phyloP scores from a whole-genome alignment of 1,140 invertebrate genomes.

The Elymnias hypermnestra region DNA sequence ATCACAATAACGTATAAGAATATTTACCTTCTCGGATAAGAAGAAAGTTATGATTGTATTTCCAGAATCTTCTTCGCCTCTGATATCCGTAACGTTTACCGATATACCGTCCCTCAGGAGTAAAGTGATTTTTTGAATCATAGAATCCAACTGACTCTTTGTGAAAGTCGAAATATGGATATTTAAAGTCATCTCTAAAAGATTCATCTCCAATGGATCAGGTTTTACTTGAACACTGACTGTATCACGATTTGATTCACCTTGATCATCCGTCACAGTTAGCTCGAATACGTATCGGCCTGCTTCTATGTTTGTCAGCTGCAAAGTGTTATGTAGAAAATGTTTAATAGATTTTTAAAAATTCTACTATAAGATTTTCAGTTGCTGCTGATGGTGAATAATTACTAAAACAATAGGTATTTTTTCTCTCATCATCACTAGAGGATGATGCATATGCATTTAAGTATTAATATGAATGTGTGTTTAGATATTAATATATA shows the following conservation, averaged over 20 bases:
- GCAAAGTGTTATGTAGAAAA: too few relatives aligned
- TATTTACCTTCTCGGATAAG: slow-evolving; percentile 59
- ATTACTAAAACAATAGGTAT: too few relatives aligned
- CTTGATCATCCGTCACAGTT: slow-evolving; percentile 93
- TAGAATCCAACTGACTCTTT: slow-evolving; percentile 83
- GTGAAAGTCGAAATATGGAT: slow-evolving; percentile 84
- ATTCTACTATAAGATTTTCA: too few relatives aligned
- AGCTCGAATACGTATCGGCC: slow-evolving; percentile 93
- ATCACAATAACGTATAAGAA: too few relatives aligned
- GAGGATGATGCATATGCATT: too few relatives aligned
- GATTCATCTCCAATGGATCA: slow-evolving; percentile 84
- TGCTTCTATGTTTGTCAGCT: slow-evolving; percentile 89
- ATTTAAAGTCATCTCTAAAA: slow-evolving; percentile 89
- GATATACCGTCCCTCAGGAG: slow-evolving; percentile 82
- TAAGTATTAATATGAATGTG: too few relatives aligned
- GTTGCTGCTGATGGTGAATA: too few relatives aligned
- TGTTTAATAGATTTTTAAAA: too few relatives aligned
- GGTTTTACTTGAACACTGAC: slow-evolving; percentile 91
- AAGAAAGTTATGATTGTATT: slow-evolving; percentile 72
- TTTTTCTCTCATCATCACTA: too few relatives aligned
- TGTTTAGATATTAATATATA: too few relatives aligned
- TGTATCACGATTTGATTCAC: slow-evolving; percentile 85
- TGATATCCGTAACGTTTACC: slow-evolving; percentile 80
- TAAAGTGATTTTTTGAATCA: slow-evolving; percentile 86
- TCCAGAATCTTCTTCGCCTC: slow-evolving; percentile 76